These are phyloP conservation scores for Nicator chloris DNA, from an alignment of 2,113 vertebrate species.

Conservation along the genomic window DNA sequence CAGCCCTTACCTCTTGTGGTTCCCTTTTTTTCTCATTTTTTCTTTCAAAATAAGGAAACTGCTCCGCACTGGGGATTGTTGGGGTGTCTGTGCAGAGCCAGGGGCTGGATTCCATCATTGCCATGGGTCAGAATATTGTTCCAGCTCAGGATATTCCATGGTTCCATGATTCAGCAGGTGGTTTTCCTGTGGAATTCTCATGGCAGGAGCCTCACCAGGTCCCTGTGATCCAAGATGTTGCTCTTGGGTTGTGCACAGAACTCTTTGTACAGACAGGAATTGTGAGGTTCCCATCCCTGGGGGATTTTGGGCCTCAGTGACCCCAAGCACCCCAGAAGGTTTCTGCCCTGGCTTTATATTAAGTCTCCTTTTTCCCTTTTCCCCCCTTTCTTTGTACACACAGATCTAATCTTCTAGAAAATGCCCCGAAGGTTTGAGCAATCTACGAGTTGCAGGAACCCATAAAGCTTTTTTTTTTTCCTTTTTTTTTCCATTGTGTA, in stretches of 20 bases:
- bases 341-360: neutral
- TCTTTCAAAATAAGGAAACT: neutral
- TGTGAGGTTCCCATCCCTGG: fast-evolving
- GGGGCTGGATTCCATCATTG: neutral
- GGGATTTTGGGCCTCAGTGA: fast-evolving
- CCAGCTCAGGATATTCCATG: neutral
- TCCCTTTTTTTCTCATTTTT: neutral
- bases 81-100: neutral
- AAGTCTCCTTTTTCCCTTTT: neutral
- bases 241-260: neutral
- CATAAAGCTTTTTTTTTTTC: conserved; percentile 45
- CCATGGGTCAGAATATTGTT: neutral
- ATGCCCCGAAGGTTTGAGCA: conserved; percentile 34
- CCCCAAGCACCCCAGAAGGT: neutral
- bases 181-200: fast-evolving
- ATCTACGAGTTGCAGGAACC: conserved; percentile 59
- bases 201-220: neutral
- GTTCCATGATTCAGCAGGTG: fast-evolving
- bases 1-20: neutral
- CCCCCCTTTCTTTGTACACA: neutral
- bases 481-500: conserved; percentile 65
- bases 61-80: neutral
- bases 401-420: conserved; percentile 19
- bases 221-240: fast-evolving
- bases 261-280: fast-evolving